Evolutionary conservation across 2,888 invertebrate species (phyloP), one percentile per base, ranked within the genome.

Genomic region (Eupsilia transversa): DNA sequence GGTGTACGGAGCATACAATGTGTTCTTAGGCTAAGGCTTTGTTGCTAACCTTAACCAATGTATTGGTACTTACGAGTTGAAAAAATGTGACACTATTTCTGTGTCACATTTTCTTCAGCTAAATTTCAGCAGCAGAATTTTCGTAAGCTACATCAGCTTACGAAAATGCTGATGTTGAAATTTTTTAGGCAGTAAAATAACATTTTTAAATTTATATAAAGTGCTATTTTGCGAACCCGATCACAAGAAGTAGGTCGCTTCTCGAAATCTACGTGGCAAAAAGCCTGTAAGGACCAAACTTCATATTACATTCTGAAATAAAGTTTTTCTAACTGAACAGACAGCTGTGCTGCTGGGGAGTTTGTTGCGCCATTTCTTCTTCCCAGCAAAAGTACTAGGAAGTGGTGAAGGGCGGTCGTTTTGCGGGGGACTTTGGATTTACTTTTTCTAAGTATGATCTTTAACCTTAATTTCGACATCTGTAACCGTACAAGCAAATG

Each of bases 21-120:
- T 69, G n/a, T 63, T 64, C 41, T 38, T 52, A 30, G 35, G 27
- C 14, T 57, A 35, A 80, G n/a, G n/a, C 27, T 38, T 59, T 56
- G 71, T 56, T 49, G 23, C 1, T 41, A 56, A 54, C 43, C 23
- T 27, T 14, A 38, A 79, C 41, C 33, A 79, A 54, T 61, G 17
- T 61, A 35, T 57, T 61, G 30, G 33, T 63, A 49, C 73, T 43
- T 5, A 52, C 43, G 33, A n/a, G n/a, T 49, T 61, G 49, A 17
- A 49, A 43, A 27, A 78, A 57, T 27, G 14, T 33, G n/a, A 27
- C 38, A n/a, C n/a, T n/a, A n/a, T n/a, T n/a, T n/a, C n/a, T n/a
- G n/a, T n/a, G n/a, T n/a, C n/a, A n/a, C n/a, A n/a, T n/a, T n/a
- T n/a, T n/a, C n/a, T n/a, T n/a, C n/a, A n/a, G n/a, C n/a, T n/a